These are phyloP conservation scores for Orcinus orca DNA, from an alignment of 2,113 vertebrate species.

Conservation along the genomic window DNA sequence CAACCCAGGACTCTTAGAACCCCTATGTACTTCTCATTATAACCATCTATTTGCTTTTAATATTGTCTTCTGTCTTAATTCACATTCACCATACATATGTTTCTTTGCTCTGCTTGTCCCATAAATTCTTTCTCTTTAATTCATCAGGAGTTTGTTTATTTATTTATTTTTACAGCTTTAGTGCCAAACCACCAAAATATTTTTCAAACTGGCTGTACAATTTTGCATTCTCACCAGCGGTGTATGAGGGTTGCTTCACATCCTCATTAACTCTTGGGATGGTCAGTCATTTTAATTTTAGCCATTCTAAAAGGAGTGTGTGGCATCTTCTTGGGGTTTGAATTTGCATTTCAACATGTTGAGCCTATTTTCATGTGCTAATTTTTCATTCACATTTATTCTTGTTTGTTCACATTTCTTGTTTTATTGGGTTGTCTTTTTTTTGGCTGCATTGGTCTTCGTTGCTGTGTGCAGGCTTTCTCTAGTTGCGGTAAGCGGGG, in stretches of 20 bases:
- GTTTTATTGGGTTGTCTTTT: background rate
- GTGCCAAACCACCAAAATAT: background rate
- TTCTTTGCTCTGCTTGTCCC: background rate
- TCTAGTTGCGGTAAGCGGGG: too few species aligned
- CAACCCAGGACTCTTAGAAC: background rate
- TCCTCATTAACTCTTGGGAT: background rate
- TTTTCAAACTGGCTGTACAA: background rate
- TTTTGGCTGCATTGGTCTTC: background rate
- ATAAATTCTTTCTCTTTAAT: background rate
- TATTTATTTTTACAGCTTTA: background rate
- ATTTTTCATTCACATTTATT: background rate
- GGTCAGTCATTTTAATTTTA: background rate
- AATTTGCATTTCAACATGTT: background rate
- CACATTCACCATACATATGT: background rate
- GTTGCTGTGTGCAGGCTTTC: too few species aligned
- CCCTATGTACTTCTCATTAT: background rate
- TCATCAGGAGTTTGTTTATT: background rate
- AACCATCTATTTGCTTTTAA: background rate
- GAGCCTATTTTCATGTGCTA: background rate
- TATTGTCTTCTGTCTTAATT: constrained; percentile 20
- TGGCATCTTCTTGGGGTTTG: background rate
- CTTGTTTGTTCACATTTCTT: background rate
- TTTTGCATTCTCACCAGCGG: background rate
- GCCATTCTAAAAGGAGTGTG: background rate
- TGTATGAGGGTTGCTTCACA: background rate